Evolutionary conservation across 2,113 vertebrate species (phyloP).

Genomic region (Catharus minimus): DNA sequence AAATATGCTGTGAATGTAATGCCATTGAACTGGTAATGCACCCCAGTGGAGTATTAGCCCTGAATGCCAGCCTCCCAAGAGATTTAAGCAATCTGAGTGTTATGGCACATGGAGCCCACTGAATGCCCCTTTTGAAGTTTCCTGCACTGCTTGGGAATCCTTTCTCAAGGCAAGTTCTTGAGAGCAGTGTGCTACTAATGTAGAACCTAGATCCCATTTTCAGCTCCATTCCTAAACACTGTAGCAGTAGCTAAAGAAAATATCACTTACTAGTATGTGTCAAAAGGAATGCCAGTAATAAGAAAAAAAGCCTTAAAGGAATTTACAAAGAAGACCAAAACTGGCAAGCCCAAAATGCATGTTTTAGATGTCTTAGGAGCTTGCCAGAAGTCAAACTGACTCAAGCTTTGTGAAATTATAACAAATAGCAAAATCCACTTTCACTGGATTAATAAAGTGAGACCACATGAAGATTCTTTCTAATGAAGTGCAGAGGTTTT

Average conservation of each 20-base stretch:
- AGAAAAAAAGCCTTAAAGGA: background rate
- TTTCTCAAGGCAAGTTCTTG: background rate
- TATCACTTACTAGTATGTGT: background rate
- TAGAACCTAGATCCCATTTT: background rate
- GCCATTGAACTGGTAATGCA: background rate
- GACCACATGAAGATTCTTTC: background rate
- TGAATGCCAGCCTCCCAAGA: background rate
- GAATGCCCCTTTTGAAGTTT: background rate
- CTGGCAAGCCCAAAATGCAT: background rate
- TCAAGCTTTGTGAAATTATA: background rate
- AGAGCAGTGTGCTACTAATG: background rate
- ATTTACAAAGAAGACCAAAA: background rate
- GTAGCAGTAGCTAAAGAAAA: background rate
- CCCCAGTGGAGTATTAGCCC: background rate
- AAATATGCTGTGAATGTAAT: constrained; percentile 24
- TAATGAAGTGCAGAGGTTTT: background rate
- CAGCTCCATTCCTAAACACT: background rate
- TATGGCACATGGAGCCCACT: background rate
- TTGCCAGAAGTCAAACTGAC: background rate
- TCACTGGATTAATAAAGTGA: background rate
- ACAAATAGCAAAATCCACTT: background rate
- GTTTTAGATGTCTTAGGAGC: background rate
- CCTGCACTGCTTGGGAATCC: background rate
- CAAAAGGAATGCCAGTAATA: background rate
- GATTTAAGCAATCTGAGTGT: background rate